Evolutionary conservation across 2,797 vertebrate genomes (phyloP).

Genomic region (Rousettus madagascariensis): DNA sequence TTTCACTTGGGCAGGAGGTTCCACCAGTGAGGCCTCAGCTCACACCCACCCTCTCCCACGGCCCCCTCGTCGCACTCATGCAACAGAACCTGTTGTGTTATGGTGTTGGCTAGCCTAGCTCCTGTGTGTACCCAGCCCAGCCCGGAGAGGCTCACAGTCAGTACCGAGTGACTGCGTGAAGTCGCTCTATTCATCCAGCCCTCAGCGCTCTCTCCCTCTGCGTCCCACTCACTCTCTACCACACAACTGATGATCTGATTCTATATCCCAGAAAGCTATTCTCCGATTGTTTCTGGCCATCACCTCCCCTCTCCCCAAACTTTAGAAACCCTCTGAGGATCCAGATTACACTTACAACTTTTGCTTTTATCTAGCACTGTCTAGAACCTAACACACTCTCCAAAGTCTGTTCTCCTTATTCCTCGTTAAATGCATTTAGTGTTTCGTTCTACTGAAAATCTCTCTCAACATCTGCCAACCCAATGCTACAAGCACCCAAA

Average conservation of each 20-base stretch:
- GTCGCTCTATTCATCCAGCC: rapidly evolving
- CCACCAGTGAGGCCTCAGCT: rapidly evolving
- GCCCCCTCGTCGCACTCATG: not conserved
- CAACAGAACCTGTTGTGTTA: rapidly evolving
- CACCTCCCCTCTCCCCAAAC: not conserved
- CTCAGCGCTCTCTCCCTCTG: rapidly evolving
- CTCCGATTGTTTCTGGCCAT: not conserved
- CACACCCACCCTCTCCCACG: not conserved
- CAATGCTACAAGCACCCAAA: not conserved
- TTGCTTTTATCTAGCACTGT: not conserved
- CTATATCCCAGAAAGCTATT: not conserved
- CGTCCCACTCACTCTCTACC: not conserved
- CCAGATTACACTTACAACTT: not conserved
- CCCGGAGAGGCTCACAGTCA: not conserved
- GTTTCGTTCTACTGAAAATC: not conserved
- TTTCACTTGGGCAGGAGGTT: not conserved
- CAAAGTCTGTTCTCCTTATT: not conserved
- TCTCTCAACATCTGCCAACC: not conserved
- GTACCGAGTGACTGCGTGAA: rapidly evolving
- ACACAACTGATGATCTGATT: rapidly evolving
- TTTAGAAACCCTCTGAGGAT: not conserved
- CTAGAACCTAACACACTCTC: not conserved
- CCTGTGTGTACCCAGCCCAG: too few relatives aligned
- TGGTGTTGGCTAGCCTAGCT: not conserved
- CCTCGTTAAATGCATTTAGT: not conserved